Evolutionary conservation across 2,113 vertebrate species (phyloP).

Genomic region (Illadopsis cleaveri): DNA sequence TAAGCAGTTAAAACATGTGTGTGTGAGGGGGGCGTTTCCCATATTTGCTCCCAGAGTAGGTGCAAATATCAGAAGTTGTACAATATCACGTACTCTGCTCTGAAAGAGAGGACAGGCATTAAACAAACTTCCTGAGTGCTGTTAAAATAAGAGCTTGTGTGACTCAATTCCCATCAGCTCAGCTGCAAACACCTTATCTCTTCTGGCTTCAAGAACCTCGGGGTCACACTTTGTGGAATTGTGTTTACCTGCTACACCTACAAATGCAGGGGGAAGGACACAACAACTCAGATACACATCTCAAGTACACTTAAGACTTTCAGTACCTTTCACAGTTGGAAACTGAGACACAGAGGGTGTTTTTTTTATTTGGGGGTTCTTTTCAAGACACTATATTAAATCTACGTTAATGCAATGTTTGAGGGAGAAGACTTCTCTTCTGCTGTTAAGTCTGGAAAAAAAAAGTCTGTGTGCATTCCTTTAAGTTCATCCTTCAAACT

Average conservation of each 20-base stretch:
- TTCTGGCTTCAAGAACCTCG: background rate
- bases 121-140: background rate
- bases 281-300: background rate
- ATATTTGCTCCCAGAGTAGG: background rate
- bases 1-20: background rate
- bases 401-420: background rate
- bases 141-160: constrained; percentile 6
- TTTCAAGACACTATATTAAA: background rate
- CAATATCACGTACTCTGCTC: background rate
- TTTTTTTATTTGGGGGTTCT: background rate
- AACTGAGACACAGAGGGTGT: background rate
- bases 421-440: background rate
- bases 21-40: background rate
- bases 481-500: background rate
- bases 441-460: background rate
- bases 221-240: background rate
- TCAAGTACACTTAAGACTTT: background rate
- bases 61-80: background rate
- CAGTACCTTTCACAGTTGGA: background rate
- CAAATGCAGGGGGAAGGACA: background rate
- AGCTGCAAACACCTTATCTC: constrained; percentile 1
- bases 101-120: background rate
- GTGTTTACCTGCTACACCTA: background rate
- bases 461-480: background rate
- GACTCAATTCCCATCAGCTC: constrained; percentile 15